Percentiles rank a stretch among this genome's conserved stretches.
These are phyloP conservation scores for Geophilus truncorum DNA, from an alignment of 2,888 invertebrate genomes.

Conservation along the genomic window DNA sequence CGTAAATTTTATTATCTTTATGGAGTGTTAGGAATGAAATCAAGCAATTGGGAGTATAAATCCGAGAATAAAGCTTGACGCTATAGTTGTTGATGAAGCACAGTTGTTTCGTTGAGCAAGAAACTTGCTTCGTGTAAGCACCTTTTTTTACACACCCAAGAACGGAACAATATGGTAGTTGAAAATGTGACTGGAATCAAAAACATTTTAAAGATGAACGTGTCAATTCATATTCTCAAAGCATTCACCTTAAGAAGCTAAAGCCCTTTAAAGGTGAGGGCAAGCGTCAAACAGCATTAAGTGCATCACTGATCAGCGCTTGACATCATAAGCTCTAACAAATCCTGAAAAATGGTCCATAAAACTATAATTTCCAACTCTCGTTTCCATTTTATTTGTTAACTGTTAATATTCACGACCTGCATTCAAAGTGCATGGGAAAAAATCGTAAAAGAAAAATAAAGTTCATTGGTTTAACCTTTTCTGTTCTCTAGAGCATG, in stretches of 20 bases:
- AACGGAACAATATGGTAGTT: slow-evolving; percentile 8
- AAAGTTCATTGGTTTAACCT: too few relatives aligned
- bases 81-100: not conserved
- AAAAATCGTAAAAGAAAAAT: too few relatives aligned
- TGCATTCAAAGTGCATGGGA: not conserved
- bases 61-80: not conserved
- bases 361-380: not conserved
- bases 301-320: not conserved
- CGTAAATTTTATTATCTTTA: not conserved
- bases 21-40: not conserved
- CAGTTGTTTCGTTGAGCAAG: not conserved
- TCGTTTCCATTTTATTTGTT: not conserved
- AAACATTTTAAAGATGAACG: slow-evolving; percentile 7
- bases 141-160: not conserved
- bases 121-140: not conserved
- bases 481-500: too few relatives aligned
- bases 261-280: not conserved
- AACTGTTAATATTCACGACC: not conserved
- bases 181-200: slow-evolving; percentile 7
- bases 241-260: slow-evolving; percentile 5
- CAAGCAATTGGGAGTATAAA: not conserved
- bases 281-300: slow-evolving; percentile 15
- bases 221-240: slow-evolving; percentile 15
- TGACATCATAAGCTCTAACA: slow-evolving; percentile 8
- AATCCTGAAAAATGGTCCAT: not conserved